Percentiles rank a stretch among this genome's conserved stretches.
Evolutionary conservation across 2,888 invertebrate species (phyloP).

Genomic region (Sturmia bella): DNA sequence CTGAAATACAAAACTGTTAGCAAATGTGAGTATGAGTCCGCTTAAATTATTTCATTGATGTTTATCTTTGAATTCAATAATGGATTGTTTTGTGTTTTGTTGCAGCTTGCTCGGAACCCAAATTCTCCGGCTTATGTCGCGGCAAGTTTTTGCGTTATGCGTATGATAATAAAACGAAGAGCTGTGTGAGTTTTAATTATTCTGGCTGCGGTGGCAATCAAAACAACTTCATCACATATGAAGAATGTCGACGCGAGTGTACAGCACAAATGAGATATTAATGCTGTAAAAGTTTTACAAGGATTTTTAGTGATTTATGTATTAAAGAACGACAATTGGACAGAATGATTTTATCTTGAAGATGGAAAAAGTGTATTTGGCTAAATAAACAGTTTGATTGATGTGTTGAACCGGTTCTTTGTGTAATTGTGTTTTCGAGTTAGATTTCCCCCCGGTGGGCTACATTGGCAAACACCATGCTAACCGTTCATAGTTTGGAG

Average conservation of each 20-base stretch:
- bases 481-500: too few relatives aligned
- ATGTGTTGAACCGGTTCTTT: too few relatives aligned
- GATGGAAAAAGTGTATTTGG: too few relatives aligned
- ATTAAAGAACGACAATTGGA: too few relatives aligned
- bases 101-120: conserved; percentile 75
- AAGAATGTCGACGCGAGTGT: conserved; percentile 78
- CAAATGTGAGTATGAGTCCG: conserved; percentile 36
- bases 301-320: background rate
- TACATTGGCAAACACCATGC: too few relatives aligned
- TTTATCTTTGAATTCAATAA: background rate
- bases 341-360: too few relatives aligned
- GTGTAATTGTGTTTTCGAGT: too few relatives aligned
- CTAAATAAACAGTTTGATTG: too few relatives aligned
- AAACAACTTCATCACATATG: conserved; percentile 77
- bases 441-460: too few relatives aligned
- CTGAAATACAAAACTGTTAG: conserved; percentile 27
- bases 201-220: conserved; percentile 76
- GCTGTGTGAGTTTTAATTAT: conserved; percentile 78
- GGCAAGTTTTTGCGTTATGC: conserved; percentile 77
- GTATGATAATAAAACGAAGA: conserved; percentile 74
- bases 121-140: conserved; percentile 75
- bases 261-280: conserved; percentile 76
- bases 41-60: background rate
- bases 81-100: background rate
- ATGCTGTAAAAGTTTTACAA: conserved; percentile 15